phyloP scores from a whole-genome alignment of 2,888 invertebrate genomes.

The Copidosoma aretas region DNA sequence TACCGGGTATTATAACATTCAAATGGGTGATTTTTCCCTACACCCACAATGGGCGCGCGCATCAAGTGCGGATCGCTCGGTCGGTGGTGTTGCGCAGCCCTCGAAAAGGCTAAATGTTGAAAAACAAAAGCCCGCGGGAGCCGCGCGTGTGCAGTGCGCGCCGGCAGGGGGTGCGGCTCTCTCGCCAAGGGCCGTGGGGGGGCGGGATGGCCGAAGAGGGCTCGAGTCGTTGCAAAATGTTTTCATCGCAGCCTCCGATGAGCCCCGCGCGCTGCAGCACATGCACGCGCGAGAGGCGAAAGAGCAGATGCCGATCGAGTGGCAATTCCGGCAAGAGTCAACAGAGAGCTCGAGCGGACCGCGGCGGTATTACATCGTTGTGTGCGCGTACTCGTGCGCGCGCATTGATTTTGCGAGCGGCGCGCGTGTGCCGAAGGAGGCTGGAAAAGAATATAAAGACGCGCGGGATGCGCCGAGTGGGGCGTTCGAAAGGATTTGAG shows the following conservation, averaged over 20 bases:
- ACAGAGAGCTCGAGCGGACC: conserved; percentile 40
- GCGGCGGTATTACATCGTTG: conserved; percentile 28
- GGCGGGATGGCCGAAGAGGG: neutral
- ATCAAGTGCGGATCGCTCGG: too few species aligned
- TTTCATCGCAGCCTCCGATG: conserved; percentile 36
- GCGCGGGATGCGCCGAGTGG: too few species aligned
- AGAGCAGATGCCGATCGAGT: conserved; percentile 48
- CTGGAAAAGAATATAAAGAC: too few species aligned
- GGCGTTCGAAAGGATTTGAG: too few species aligned
- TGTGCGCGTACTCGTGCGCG: too few species aligned
- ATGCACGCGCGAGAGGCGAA: neutral
- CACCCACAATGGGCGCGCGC: too few species aligned
- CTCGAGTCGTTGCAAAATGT: conserved; percentile 39
- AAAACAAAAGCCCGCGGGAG: neutral
- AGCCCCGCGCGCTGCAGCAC: too few species aligned
- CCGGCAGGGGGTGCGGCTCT: neutral
- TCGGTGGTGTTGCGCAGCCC: neutral
- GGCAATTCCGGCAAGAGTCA: conserved; percentile 47
- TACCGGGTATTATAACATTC: too few species aligned
- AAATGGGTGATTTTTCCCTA: neutral
- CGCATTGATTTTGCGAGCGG: conserved; percentile 25
- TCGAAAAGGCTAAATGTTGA: neutral
- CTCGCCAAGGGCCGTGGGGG: conserved; percentile 28
- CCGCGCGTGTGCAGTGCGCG: too few species aligned
- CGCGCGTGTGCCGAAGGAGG: too few species aligned